Percentiles rank a stretch among this genome's conserved stretches.
Evolutionary conservation across 2,888 invertebrate genomes (phyloP).

Genomic region (Petrophora chlorosata): DNA sequence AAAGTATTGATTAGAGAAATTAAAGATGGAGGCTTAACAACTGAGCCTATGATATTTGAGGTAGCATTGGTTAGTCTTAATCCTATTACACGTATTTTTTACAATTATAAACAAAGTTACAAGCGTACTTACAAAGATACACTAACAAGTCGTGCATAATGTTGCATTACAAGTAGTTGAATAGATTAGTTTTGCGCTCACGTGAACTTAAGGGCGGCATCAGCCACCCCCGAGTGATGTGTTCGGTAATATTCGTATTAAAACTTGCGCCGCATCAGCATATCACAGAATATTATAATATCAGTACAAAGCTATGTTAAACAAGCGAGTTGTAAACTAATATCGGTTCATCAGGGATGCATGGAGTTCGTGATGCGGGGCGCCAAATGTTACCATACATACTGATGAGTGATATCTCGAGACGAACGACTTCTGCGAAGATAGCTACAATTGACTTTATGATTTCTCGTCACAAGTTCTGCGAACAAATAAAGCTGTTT

Average conservation of each 20-base stretch:
- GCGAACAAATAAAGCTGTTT: too few relatives aligned
- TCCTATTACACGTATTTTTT: too few relatives aligned
- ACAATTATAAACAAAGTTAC: too few relatives aligned
- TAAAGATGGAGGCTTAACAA: too few relatives aligned
- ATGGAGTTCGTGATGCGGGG: slow-evolving; percentile 55
- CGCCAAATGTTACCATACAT: slow-evolving; percentile 37
- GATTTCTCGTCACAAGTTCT: too few relatives aligned
- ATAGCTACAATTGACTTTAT: too few relatives aligned
- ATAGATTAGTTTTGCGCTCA: slow-evolving; percentile 12
- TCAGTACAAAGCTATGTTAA: slow-evolving; percentile 65
- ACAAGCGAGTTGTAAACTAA: slow-evolving; percentile 64
- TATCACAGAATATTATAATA: slow-evolving; percentile 69
- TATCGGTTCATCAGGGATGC: slow-evolving; percentile 71
- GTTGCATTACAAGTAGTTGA: slow-evolving; percentile 1
- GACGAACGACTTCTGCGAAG: slow-evolving; percentile 5
- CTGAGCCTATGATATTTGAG: too few relatives aligned
- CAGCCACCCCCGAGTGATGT: slow-evolving; percentile 5
- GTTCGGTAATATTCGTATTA: slow-evolving; percentile 38
- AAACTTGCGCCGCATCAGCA: slow-evolving; percentile 46
- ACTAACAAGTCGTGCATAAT: not conserved
- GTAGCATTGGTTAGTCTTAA: too few relatives aligned
- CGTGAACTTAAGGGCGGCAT: slow-evolving; percentile 5
- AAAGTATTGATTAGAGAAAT: too few relatives aligned
- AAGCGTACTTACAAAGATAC: too few relatives aligned
- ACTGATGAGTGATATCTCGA: slow-evolving; percentile 29